phyloP scores from a whole-genome alignment of 1,140 invertebrate genomes.

The Lepidurus arcticus region DNA sequence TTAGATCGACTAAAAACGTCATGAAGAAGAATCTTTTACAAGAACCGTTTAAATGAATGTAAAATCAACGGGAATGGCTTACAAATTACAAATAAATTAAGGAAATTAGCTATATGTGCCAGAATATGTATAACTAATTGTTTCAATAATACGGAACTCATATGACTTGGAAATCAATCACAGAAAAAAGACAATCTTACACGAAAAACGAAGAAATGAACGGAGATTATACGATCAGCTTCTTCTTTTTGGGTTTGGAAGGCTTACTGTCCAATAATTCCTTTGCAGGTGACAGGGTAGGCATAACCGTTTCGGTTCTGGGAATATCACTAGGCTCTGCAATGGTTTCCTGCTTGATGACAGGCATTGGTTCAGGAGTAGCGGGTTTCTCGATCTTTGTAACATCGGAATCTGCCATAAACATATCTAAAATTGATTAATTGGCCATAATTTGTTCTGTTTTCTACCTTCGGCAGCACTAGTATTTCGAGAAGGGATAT shows the following conservation, averaged over 20 bases:
- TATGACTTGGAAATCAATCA: not conserved
- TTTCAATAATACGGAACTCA: not conserved
- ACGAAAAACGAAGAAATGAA: not conserved
- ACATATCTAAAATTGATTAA: too few relatives aligned
- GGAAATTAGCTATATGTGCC: too few relatives aligned
- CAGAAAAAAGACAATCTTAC: too few relatives aligned
- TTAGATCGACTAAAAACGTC: too few relatives aligned
- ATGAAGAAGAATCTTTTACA: too few relatives aligned
- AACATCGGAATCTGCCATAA: too few relatives aligned
- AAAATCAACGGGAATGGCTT: too few relatives aligned
- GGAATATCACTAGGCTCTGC: not conserved
- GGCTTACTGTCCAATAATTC: not conserved
- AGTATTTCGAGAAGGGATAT: not conserved
- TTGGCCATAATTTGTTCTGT: not conserved
- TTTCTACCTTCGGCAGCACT: not conserved
- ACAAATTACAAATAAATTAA: too few relatives aligned
- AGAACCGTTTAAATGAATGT: too few relatives aligned
- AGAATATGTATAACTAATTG: too few relatives aligned
- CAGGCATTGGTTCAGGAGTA: too few relatives aligned
- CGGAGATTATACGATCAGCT: not conserved
- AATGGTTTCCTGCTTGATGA: not conserved
- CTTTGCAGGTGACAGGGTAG: not conserved
- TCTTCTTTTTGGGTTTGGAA: not conserved
- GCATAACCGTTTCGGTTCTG: not conserved
- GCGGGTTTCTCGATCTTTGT: too few relatives aligned